Conservation (phyloP, 2,888 invertebrate genomes). For the Steromphala cineraria region DNA sequence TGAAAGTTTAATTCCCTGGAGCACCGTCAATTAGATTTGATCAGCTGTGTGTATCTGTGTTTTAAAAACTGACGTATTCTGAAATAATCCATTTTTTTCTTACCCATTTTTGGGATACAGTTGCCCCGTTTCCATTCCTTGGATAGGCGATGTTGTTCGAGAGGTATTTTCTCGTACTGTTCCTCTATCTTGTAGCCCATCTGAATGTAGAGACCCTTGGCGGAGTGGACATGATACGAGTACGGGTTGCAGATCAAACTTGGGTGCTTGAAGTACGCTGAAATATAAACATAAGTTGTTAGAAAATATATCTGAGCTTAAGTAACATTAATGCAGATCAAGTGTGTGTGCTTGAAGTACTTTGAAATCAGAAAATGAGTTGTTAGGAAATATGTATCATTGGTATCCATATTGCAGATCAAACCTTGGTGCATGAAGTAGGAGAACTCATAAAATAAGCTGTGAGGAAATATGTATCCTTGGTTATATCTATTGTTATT, state of each 20-base stretch:
- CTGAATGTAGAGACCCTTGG: slow-evolving; percentile 66
- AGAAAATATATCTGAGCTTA: not conserved
- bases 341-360: slow-evolving; percentile 67
- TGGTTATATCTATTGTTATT: not conserved
- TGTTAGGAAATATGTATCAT: not conserved
- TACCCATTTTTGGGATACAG: slow-evolving; percentile 67
- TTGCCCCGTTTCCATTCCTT: slow-evolving; percentile 58
- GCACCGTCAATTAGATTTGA: no score
- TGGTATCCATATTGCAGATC: not conserved
- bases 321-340: slow-evolving; percentile 51
- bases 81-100: slow-evolving; percentile 21
- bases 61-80: no score
- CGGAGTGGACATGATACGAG: slow-evolving; percentile 51
- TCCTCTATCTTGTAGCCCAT: slow-evolving; percentile 59
- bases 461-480: not conserved
- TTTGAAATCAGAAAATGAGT: slow-evolving; percentile 46
- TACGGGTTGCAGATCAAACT: slow-evolving; percentile 64
- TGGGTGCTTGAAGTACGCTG: slow-evolving; percentile 70
- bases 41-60: no score
- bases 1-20: no score
- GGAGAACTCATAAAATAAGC: not conserved
- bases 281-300: slow-evolving; percentile 28
- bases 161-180: slow-evolving; percentile 57
- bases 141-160: slow-evolving; percentile 52
- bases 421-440: not conserved